A percentile compares a stretch with the other conserved stretches of the same genome.
These are phyloP conservation scores for Parauchenoglanis ngamensis DNA, from an alignment of 2,797 vertebrate genomes.

Conservation along the genomic window DNA sequence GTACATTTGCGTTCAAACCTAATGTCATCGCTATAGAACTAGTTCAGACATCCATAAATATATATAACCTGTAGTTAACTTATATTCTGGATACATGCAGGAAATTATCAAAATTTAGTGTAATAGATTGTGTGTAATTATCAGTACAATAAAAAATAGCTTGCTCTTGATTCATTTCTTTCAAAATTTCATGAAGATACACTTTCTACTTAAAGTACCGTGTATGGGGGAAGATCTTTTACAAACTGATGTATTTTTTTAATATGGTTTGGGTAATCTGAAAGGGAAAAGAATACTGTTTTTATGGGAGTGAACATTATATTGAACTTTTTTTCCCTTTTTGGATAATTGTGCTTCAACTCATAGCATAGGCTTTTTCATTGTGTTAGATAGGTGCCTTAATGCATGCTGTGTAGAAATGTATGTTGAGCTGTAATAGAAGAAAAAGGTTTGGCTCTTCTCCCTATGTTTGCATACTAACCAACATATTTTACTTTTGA, in stretches of 20 bases:
- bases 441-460: slow-evolving; percentile 67
- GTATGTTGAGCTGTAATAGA: slow-evolving; percentile 79
- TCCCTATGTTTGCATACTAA: slow-evolving; percentile 76
- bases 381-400: slow-evolving; percentile 89
- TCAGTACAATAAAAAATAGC: slow-evolving; percentile 62
- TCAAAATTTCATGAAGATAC: slow-evolving; percentile 67
- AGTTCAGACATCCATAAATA: slow-evolving; percentile 67
- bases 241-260: slow-evolving; percentile 85
- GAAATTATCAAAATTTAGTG: slow-evolving; percentile 67
- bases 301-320: slow-evolving; percentile 79
- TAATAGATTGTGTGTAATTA: slow-evolving; percentile 76
- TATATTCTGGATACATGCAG: slow-evolving; percentile 65
- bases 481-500: slow-evolving; percentile 77
- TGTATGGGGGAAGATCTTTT: slow-evolving; percentile 78
- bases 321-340: slow-evolving; percentile 70
- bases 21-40: slow-evolving; percentile 66
- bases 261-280: slow-evolving; percentile 78
- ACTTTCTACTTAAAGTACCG: slow-evolving; percentile 77
- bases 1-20: slow-evolving; percentile 50
- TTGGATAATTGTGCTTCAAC: slow-evolving; percentile 79
- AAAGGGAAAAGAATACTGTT: slow-evolving; percentile 77
- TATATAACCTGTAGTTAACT: slow-evolving; percentile 65
- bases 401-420: slow-evolving; percentile 85
- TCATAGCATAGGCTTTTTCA: slow-evolving; percentile 82
- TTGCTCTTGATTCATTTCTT: slow-evolving; percentile 61